Base-by-base conservation (phyloP, 2,797 vertebrate genomes). In the Premnoplex brunnescens region DNA sequence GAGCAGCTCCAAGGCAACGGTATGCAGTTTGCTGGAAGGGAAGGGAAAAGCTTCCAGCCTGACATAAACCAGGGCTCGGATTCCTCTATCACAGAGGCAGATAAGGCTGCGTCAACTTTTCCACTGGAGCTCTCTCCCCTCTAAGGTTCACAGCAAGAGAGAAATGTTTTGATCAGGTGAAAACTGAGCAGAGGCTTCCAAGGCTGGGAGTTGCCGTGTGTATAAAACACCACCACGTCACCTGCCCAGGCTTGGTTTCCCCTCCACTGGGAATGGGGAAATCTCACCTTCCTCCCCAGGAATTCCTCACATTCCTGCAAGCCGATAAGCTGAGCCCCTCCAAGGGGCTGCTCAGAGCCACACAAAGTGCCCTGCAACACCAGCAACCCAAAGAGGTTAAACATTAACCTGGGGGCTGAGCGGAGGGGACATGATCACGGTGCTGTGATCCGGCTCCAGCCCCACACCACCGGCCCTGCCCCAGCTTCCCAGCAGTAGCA, bases 61-160 rank as follows among this genome's bases (percentile, higher is more conserved):
- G 93, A 91, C 76, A 93, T 66, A 96, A 95, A 56, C 95, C 93
- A 95, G 92, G 83, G 86, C 92, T 93, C 49, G 0, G 92, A 92
- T 95, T 95, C 89, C 94, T 93, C 85, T 43, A 49, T 67, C n/a
- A 1, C 24, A 18, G 12, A 78, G 89, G 59, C 84, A 92, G 94
- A 96, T 94, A 96, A 95, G 84, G 74, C 75, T 34, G 64, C n/a
- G 34, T 96, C 94, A 96, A 71, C 92, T 96, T 97, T 95, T 97
- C 96, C 94, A 96, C 63, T 63, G n/a, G 44, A 73, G 68, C 41
- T 4, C 77, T 39, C 90, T 69, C 84, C 85, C 74, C 90, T 68
- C 77, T 9, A 37, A 56, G 30, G 67, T 87, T 93, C 51, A 86
- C 64, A 89, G 82, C 7, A 72, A 39, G 77, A 82, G 56, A 0